These are phyloP conservation scores for Ivindomyrus marchei DNA, from an alignment of 2,113 vertebrate species.

Conservation along the genomic window DNA sequence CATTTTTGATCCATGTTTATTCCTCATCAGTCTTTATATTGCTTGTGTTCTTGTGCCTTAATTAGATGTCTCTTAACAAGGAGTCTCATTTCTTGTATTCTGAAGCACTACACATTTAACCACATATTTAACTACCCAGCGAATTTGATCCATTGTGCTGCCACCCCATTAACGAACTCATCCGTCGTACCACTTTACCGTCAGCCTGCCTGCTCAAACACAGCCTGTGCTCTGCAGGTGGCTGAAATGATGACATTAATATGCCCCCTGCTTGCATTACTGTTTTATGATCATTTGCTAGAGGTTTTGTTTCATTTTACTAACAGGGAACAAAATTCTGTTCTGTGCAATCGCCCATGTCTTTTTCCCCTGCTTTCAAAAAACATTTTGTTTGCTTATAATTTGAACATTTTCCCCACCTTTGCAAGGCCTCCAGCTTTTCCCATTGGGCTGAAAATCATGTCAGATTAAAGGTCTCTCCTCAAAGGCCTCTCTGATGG, in stretches of 20 bases:
- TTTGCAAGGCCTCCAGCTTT: neutral
- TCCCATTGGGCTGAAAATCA: neutral
- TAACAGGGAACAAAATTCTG: neutral
- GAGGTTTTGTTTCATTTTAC: neutral
- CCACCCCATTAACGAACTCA: neutral
- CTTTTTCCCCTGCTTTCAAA: neutral
- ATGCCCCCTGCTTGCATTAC: neutral
- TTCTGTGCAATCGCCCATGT: neutral
- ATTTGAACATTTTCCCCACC: neutral
- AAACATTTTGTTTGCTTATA: neutral
- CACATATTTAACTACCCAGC: neutral
- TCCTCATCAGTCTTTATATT: neutral
- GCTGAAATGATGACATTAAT: constrained; percentile 2
- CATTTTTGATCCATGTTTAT: neutral
- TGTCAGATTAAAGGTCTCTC: neutral
- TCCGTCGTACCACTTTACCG: neutral
- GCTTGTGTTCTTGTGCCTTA: constrained; percentile 10
- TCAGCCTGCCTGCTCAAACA: neutral
- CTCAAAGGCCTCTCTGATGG: neutral
- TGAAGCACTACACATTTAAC: neutral
- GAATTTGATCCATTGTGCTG: neutral
- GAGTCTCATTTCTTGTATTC: neutral
- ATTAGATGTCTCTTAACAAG: constrained; percentile 9
- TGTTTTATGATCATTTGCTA: neutral
- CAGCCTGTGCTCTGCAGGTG: neutral